A percentile compares a stretch with the other conserved stretches of the same genome.
Evolutionary conservation across 1,140 invertebrate species (phyloP).

Genomic region (Ephestia elutella): DNA sequence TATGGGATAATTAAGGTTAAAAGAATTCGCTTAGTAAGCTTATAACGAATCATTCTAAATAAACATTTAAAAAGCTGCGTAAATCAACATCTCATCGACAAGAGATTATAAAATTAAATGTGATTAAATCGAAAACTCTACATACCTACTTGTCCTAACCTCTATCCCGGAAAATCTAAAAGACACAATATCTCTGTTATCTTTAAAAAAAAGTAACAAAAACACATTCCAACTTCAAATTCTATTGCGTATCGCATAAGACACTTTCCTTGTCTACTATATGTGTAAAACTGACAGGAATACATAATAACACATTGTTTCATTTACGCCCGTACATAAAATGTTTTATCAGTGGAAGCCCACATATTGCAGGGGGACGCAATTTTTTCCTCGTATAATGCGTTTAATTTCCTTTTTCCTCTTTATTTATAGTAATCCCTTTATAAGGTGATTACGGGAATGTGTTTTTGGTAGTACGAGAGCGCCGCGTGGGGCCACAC

Average conservation of each 20-base stretch:
- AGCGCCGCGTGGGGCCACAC: conserved; percentile 26
- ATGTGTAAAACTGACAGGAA: conserved; percentile 23
- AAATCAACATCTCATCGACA: too few relatives aligned
- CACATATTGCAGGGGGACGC: conserved; percentile 67
- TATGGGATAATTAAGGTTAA: too few relatives aligned
- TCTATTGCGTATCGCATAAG: not conserved
- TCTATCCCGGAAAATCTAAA: not conserved
- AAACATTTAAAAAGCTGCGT: too few relatives aligned
- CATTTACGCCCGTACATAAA: conserved; percentile 63
- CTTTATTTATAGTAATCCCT: conserved; percentile 73
- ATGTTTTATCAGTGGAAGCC: conserved; percentile 69
- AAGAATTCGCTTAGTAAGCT: too few relatives aligned
- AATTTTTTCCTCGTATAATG: conserved; percentile 69
- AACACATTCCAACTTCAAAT: not conserved
- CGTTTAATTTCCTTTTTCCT: conserved; percentile 68
- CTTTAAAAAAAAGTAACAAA: not conserved
- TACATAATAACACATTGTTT: conserved; percentile 68
- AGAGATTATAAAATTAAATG: too few relatives aligned
- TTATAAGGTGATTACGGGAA: conserved; percentile 73
- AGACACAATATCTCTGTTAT: not conserved
- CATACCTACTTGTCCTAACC: too few relatives aligned
- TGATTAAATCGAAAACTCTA: not conserved
- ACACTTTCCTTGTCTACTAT: conserved; percentile 21
- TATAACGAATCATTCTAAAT: too few relatives aligned
- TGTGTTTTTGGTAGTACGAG: conserved; percentile 35